Evolutionary conservation across 1,140 invertebrate genomes (phyloP).

Genomic region (Bursaphelenchus mucronatus): DNA sequence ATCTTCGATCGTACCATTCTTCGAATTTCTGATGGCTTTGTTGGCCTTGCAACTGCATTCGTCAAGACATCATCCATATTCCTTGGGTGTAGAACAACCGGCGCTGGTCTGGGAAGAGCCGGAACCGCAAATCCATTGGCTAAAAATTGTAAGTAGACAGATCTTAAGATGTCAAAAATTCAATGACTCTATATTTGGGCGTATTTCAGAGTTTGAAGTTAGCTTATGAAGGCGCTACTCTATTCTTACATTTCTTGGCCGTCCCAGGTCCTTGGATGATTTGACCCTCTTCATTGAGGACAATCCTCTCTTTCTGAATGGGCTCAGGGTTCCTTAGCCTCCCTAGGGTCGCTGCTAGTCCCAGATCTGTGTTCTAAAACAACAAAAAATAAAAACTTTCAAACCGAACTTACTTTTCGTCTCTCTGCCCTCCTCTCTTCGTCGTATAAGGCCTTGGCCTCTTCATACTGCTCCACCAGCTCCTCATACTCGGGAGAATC

Average conservation of each 20-base stretch:
- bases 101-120: conserved; percentile 18
- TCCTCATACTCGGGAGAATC: conserved; percentile 36
- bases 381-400: conserved; percentile 17
- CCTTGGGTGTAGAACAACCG: conserved; percentile 36
- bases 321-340: conserved; percentile 29
- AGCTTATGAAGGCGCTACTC: not conserved
- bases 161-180: not conserved
- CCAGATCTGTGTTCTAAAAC: conserved; percentile 10
- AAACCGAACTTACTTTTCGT: conserved; percentile 17
- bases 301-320: conserved; percentile 24
- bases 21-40: conserved; percentile 54
- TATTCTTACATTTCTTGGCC: not conserved
- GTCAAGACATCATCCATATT: conserved; percentile 32
- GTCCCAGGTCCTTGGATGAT: conserved; percentile 32
- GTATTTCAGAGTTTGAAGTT: not conserved
- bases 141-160: too few species aligned
- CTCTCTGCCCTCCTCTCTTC: conserved; percentile 19
- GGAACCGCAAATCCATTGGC: not conserved
- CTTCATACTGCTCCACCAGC: conserved; percentile 20
- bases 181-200: not conserved
- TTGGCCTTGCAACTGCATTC: conserved; percentile 45
- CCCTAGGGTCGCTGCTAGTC: conserved; percentile 23
- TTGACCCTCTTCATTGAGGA: conserved; percentile 28
- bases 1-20: conserved; percentile 51
- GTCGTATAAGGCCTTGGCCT: conserved; percentile 23